phyloP scores from a whole-genome alignment of 2,888 invertebrate species.

The Scrobipalpa costella region DNA sequence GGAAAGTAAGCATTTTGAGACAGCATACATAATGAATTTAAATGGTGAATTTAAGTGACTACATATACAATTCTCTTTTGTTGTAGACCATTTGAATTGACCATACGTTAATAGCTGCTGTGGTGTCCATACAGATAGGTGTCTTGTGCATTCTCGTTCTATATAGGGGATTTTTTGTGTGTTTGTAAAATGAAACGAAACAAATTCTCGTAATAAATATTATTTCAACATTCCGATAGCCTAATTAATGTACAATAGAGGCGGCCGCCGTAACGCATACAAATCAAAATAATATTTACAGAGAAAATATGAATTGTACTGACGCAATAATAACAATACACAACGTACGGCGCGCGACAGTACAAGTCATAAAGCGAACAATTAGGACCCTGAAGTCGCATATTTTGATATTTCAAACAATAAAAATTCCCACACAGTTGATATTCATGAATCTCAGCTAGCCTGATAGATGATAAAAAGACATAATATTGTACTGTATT shows the following conservation, averaged over 20 bases:
- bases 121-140: too few species aligned
- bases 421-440: not conserved
- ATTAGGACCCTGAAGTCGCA: constrained; percentile 21
- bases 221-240: constrained; percentile 70
- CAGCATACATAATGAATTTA: too few species aligned
- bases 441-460: not conserved
- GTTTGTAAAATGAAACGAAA: constrained; percentile 47
- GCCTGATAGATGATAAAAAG: not conserved
- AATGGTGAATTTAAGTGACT: too few species aligned
- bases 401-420: not conserved
- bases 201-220: constrained; percentile 73
- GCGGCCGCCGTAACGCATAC: constrained; percentile 50
- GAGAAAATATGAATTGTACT: constrained; percentile 57
- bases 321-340: constrained; percentile 29
- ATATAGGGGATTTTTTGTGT: not conserved
- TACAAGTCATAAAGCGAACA: constrained; percentile 47
- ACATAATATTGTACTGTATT: constrained; percentile 2
- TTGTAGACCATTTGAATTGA: too few species aligned
- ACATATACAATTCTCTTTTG: too few species aligned
- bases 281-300: constrained; percentile 77
- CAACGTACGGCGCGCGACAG: constrained; percentile 35
- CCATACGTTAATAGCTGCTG: too few species aligned
- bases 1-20: too few species aligned
- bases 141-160: too few species aligned
- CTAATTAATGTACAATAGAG: constrained; percentile 57